Evolutionary conservation across 2,113 vertebrate genomes (phyloP), one percentile per base, ranked within the genome.

Genomic region (Sylvilagus bachmani): DNA sequence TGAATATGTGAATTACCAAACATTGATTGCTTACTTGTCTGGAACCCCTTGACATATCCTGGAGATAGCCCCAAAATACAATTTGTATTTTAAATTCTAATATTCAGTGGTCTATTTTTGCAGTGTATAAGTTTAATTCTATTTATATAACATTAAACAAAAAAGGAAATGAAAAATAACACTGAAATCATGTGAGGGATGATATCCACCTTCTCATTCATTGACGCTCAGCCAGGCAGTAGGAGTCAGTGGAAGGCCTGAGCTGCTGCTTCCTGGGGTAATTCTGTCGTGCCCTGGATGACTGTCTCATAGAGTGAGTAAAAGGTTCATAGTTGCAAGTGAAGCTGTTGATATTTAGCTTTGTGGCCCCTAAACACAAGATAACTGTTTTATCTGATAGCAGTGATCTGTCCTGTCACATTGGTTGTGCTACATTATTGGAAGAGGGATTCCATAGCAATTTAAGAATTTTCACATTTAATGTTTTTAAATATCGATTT

Each of bases 81-180:
- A 27, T n/a, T 64, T 85, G 17, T 70, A 51, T 89, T 82, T 88
- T 84, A 71, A 79, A 88, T 78, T 92, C 55, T 92, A 84, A 71
- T 84, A 96, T 61, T 71, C 69, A 74, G 0, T 22, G 13, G 67
- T 62, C 51, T 14, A 5, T 83, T 44, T 74, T 89, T 86, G 25
- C 38, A 61, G 49, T 44, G 78, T 75, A 6, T 31, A 89, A 61
- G 71, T 94, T 86, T 89, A 80, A 44, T 44, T 44, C 6, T 44
- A 44, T 44, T 27, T 77, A 17, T 67, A 24, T 77, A 38, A 74
- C 38, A 79, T 17, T 90, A 16, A 53, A 53, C 53, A 77, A 38
- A 89, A 79, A 58, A 55, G 5, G 10, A 86, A 89, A 91, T 73
- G 14, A 74, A 64, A 73, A 86, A 64, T 70, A 86, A 74, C 10